Conservation (phyloP, 2,888 invertebrate genomes). For the Melieria picta region DNA sequence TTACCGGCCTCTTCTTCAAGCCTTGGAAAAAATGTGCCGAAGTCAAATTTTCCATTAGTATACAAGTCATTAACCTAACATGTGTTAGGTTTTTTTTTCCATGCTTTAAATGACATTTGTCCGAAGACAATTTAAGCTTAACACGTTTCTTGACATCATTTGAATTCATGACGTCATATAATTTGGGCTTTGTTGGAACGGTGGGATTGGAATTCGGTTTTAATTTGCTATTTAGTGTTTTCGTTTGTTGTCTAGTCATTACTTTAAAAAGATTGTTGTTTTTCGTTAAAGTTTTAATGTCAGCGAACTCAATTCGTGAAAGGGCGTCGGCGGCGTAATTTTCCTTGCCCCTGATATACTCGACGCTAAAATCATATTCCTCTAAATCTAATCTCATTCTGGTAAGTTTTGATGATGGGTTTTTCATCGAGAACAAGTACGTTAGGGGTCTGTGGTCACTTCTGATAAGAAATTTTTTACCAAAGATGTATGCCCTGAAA, state of each 20-base stretch:
- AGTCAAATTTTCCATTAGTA: constrained; percentile 30
- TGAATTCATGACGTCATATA: too few relatives aligned
- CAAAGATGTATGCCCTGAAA: constrained; percentile 42
- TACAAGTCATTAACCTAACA: constrained; percentile 44
- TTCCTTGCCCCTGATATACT: neutral
- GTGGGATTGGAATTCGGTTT: too few relatives aligned
- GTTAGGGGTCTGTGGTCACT: constrained; percentile 44
- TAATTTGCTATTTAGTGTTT: too few relatives aligned
- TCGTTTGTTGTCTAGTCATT: too few relatives aligned
- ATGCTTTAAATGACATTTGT: neutral
- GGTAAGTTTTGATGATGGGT: neutral
- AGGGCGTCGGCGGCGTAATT: neutral
- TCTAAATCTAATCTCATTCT: constrained; percentile 4
- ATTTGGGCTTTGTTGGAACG: neutral
- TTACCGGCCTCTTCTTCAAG: too few relatives aligned
- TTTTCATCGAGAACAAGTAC: neutral
- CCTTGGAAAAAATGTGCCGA: too few relatives aligned
- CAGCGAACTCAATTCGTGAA: too few relatives aligned
- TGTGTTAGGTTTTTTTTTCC: constrained; percentile 42
- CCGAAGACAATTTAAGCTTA: too few relatives aligned
- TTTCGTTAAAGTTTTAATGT: too few relatives aligned
- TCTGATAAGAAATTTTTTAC: constrained; percentile 40
- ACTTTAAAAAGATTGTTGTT: too few relatives aligned
- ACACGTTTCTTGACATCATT: too few relatives aligned
- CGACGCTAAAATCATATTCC: neutral